Evolutionary conservation across 2,888 invertebrate species (phyloP).

Genomic region (Iphiclides podalirius): DNA sequence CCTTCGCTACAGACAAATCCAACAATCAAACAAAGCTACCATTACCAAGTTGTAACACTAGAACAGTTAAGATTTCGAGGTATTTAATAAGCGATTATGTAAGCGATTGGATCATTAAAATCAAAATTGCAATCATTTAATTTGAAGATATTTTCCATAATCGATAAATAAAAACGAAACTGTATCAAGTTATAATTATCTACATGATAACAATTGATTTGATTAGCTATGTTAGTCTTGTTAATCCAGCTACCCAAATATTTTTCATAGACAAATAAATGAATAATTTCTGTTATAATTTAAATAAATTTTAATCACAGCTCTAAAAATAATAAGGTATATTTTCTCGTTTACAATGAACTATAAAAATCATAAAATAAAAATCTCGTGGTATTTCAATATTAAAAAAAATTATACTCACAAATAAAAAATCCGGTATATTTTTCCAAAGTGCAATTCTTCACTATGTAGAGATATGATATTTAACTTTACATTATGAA

Average conservation of each 20-base stretch:
- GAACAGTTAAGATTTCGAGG: neutral
- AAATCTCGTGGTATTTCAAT: neutral
- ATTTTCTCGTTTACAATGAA: neutral
- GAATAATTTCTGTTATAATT: neutral
- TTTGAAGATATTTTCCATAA: no score
- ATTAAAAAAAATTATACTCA: neutral
- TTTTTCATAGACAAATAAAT: neutral
- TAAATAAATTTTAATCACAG: slow-evolving; percentile 17
- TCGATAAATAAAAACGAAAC: no score
- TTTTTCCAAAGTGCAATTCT: slow-evolving; percentile 12
- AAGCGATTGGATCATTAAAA: no score
- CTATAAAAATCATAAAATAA: slow-evolving; percentile 3
- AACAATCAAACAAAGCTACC: neutral
- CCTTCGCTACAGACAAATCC: neutral
- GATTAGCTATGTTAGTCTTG: no score
- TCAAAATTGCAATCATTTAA: no score
- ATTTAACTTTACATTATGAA: slow-evolving; percentile 1
- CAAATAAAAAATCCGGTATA: slow-evolving; percentile 4
- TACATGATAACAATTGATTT: no score
- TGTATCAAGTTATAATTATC: no score
- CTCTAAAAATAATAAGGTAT: slow-evolving; percentile 14
- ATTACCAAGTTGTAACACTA: neutral
- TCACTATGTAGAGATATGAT: neutral
- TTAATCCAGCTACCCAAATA: no score
- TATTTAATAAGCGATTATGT: neutral